Evolutionary conservation across 2,113 vertebrate genomes (phyloP).

Genomic region (Galbula dea): DNA sequence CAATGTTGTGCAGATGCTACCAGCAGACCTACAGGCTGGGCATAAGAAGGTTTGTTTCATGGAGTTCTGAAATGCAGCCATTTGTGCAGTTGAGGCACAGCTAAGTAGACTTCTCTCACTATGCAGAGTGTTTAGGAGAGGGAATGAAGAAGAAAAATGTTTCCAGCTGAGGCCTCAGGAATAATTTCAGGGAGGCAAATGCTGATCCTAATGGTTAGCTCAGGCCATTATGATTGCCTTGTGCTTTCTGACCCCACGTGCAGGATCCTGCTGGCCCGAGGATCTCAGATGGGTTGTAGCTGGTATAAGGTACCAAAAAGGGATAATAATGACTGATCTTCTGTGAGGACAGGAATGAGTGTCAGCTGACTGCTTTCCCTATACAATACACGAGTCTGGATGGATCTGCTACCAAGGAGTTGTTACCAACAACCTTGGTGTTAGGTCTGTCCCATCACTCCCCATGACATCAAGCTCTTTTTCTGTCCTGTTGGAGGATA

Average conservation of each 20-base stretch:
- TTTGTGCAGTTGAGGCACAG: background rate
- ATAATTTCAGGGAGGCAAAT: background rate
- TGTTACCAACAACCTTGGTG: background rate
- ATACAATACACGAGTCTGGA: background rate
- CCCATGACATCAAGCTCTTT: background rate
- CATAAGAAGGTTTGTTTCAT: background rate
- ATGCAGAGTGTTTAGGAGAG: background rate
- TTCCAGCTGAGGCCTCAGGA: background rate
- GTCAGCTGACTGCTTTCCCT: background rate
- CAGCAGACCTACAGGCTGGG: background rate
- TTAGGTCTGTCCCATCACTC: fast-evolving
- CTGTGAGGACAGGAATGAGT: background rate
- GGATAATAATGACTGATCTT: background rate
- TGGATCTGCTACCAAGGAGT: background rate
- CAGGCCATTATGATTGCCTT: background rate
- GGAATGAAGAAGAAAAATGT: background rate
- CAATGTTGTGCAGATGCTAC: background rate
- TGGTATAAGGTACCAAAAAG: background rate
- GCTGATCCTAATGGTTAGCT: background rate
- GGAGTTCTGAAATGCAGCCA: background rate
- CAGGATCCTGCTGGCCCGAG: background rate
- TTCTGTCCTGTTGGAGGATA: background rate
- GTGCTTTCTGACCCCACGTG: fast-evolving
- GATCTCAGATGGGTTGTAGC: background rate
- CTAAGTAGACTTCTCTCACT: background rate